A percentile compares a stretch with the other conserved stretches of the same genome.
These are phyloP conservation scores for Tachyglossus aculeatus DNA, from an alignment of 2,797 vertebrate species.

Conservation along the genomic window DNA sequence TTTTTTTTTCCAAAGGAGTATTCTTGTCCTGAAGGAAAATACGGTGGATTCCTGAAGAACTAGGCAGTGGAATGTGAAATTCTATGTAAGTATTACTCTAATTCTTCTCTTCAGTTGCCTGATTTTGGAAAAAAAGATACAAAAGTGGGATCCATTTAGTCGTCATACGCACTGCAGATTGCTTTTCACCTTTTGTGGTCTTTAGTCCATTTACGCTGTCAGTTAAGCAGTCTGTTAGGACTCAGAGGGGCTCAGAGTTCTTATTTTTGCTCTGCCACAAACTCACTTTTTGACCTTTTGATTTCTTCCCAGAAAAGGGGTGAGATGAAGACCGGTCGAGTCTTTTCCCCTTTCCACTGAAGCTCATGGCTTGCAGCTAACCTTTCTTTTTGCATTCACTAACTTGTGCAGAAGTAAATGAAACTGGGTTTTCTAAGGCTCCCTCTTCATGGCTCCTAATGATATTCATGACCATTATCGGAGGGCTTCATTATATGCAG, in stretches of 20 bases:
- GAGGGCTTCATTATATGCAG: constrained; percentile 3
- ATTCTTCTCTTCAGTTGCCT: background rate
- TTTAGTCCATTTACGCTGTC: background rate
- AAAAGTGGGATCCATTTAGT: background rate
- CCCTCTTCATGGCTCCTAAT: background rate
- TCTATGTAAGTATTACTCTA: background rate
- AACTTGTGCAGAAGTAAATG: background rate
- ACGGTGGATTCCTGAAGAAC: background rate
- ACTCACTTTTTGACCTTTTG: background rate
- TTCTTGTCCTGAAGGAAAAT: background rate
- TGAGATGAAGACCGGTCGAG: background rate
- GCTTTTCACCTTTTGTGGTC: background rate
- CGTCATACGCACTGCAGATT: background rate
- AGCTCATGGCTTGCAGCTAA: background rate
- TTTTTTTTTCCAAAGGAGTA: too few relatives aligned
- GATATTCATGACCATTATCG: constrained; percentile 21
- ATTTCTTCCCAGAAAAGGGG: background rate
- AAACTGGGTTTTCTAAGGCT: constrained; percentile 2
- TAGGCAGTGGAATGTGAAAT: background rate
- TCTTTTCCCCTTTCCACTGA: background rate
- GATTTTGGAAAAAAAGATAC: background rate
- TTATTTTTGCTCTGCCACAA: background rate
- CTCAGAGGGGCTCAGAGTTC: background rate
- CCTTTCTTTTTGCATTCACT: background rate
- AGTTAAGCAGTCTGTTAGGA: background rate